Percentiles rank a stretch among this genome's conserved stretches.
phyloP scores from a whole-genome alignment of 2,113 vertebrate species.

The Cynocephalus volans region DNA sequence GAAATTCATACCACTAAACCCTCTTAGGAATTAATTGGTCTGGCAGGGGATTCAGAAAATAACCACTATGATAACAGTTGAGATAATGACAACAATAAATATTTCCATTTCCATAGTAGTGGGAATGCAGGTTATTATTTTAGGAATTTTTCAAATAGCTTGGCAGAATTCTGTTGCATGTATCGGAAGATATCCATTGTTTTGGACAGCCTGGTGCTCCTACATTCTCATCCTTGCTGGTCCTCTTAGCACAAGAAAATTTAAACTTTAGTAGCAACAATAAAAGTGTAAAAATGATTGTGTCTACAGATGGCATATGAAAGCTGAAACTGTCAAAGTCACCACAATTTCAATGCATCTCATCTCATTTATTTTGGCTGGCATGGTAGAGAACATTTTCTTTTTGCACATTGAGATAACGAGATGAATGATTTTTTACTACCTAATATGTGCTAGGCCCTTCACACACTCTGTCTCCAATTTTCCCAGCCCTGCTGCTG shows the following conservation, averaged over 20 bases:
- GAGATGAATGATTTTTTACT: constrained; percentile 40
- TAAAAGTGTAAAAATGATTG: constrained; percentile 25
- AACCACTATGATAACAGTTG: neutral
- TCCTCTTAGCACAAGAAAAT: neutral
- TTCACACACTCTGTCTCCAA: neutral
- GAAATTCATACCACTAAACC: neutral
- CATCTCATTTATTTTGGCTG: constrained; percentile 36
- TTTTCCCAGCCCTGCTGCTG: neutral
- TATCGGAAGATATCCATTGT: constrained; percentile 21
- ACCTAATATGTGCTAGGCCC: neutral
- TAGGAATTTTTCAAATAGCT: constrained; percentile 60
- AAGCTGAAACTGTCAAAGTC: constrained; percentile 48
- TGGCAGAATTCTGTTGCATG: constrained; percentile 2
- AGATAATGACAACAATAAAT: constrained; percentile 59
- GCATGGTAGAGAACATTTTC: neutral
- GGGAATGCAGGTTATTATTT: constrained; percentile 51
- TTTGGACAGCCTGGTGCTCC: neutral
- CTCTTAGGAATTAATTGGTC: constrained; percentile 9
- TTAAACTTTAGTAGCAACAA: constrained; percentile 31
- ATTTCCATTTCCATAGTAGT: constrained; percentile 45
- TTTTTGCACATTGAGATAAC: neutral
- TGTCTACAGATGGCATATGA: constrained; percentile 3
- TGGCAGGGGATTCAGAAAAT: neutral
- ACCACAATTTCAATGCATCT: neutral
- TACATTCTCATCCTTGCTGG: neutral